Conservation (phyloP, 2,113 vertebrate species). For the Arenaria interpres region DNA sequence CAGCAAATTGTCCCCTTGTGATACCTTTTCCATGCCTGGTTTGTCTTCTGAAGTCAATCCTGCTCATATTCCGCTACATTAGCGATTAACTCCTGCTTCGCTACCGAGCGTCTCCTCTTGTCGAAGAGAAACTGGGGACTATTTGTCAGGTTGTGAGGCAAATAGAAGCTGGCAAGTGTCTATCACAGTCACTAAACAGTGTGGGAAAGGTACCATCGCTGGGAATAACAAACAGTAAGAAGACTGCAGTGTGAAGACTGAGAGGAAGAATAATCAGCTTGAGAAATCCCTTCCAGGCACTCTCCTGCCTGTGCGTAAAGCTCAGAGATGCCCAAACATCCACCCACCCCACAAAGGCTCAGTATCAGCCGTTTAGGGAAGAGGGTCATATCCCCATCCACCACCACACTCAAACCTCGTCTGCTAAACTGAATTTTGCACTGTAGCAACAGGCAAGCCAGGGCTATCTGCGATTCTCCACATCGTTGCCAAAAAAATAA, state of each 20-base stretch:
- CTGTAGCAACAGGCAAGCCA: neutral
- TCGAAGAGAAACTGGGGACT: neutral
- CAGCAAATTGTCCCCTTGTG: neutral
- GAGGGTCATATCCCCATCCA: neutral
- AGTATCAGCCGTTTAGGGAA: rapidly evolving
- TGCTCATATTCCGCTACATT: neutral
- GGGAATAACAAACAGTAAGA: neutral
- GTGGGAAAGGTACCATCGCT: neutral
- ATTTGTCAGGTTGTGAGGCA: neutral
- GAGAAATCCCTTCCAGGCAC: neutral
- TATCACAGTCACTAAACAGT: neutral
- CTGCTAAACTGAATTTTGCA: neutral
- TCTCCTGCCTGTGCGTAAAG: neutral
- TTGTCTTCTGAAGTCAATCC: neutral
- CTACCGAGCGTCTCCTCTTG: neutral
- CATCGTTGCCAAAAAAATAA: neutral
- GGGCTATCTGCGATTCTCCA: neutral
- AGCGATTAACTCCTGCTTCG: neutral
- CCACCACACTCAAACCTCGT: neutral
- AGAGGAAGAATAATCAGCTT: neutral
- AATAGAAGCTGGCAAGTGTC: neutral
- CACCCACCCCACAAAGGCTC: neutral
- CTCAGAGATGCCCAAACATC: neutral
- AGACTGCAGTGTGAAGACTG: neutral
- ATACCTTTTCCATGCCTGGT: neutral